phyloP scores from a whole-genome alignment of 1,140 invertebrate genomes.

The Camponotus pennsylvanicus region DNA sequence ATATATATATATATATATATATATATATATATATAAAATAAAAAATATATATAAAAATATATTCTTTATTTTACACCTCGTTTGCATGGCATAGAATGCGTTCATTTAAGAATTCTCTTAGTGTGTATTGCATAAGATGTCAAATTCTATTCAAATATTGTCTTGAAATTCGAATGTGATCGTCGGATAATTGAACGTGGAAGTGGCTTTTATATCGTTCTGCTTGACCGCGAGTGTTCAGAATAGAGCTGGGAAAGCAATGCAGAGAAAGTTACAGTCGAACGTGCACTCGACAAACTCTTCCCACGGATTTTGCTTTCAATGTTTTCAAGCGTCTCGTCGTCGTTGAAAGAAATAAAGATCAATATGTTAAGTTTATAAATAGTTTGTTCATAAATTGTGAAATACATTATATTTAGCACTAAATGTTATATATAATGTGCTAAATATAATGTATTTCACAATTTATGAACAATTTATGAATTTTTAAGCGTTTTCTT shows the following conservation, averaged over 20 bases:
- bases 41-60: background rate
- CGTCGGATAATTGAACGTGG: slow-evolving; percentile 55
- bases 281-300: slow-evolving; percentile 79
- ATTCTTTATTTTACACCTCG: background rate
- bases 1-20: too few relatives aligned
- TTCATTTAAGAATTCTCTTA: background rate
- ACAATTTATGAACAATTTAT: slow-evolving; percentile 4
- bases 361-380: background rate
- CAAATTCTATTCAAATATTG: background rate
- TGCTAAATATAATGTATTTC: slow-evolving; percentile 5
- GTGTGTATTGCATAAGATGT: background rate
- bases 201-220: slow-evolving; percentile 75
- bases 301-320: slow-evolving; percentile 81
- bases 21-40: too few relatives aligned
- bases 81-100: background rate
- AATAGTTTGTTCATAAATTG: slow-evolving; percentile 12
- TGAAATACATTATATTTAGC: slow-evolving; percentile 2
- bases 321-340: slow-evolving; percentile 62
- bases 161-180: slow-evolving; percentile 10
- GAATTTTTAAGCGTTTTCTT: background rate
- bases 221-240: slow-evolving; percentile 76
- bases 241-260: slow-evolving; percentile 78
- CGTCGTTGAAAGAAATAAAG: slow-evolving; percentile 19
- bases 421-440: background rate
- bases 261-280: slow-evolving; percentile 80